Evolutionary conservation across 2,888 invertebrate species (phyloP), one percentile per base, ranked within the genome.

Genomic region (Molorchus minor): DNA sequence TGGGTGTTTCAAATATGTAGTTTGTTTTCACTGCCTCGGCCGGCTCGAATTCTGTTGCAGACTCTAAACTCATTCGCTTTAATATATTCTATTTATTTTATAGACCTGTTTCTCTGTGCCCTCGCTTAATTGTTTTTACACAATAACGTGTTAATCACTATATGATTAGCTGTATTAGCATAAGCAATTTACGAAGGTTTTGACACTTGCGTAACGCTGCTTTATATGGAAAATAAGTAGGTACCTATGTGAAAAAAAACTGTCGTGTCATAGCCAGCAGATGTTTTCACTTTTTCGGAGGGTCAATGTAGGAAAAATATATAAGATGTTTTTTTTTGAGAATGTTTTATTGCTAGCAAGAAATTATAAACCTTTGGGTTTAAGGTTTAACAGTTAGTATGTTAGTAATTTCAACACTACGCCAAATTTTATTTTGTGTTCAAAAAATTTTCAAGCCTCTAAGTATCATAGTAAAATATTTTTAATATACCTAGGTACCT

Each of bases 1-100:
- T 75, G 74, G 75, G 75, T 75, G 73, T 74, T 70, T 70, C 64
- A 64, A 68, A 69, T 68, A 62, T 69, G 68, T 68, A 65, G 68
- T 67, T 69, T 68, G 68, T 68, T 69, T 66, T 68, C 66, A 65
- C 64, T 65, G 60, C 65, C 62, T 59, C 51, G 58, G 58, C 62
- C 62, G 66, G 60, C 64, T 67, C 49, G 58, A 60, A 58, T 62
- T 64, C 62, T 57, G 61, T 64, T 61, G 43, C 59, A 59, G 54
- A 55, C 59, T 55, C 44, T 43, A 49, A 51, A 45, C 59, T 44
- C 46, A 47, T 53, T 59, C 54, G 43, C 12, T 45, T 59, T 59
- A 38, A 49, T 59, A 59, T 59, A 59, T 59, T 53, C 58, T 51
- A 56, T 53, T 52, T 53, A 57, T 57, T 57, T 62, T 46, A 58